These are phyloP conservation scores for Odontocolon sp. DNA, from an alignment of 2,888 invertebrate species.

Conservation along the genomic window DNA sequence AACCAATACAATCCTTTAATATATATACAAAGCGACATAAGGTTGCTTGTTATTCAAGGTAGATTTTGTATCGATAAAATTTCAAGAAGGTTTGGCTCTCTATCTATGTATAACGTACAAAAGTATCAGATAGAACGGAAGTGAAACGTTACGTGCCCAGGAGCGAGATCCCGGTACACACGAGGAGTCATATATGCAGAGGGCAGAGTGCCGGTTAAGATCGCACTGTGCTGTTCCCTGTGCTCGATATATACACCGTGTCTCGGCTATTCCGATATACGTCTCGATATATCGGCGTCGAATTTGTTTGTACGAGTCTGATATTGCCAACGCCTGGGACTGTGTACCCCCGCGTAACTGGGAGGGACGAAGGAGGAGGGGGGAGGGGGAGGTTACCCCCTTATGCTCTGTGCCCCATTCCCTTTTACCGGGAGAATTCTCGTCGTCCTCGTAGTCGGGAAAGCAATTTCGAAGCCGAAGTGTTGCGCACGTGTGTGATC, in stretches of 20 bases:
- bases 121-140: conserved; percentile 13
- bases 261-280: conserved; percentile 55
- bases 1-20: neutral
- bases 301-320: conserved; percentile 60
- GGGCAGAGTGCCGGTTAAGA: conserved; percentile 28
- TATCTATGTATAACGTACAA: neutral
- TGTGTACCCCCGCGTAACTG: conserved; percentile 19
- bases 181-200: conserved; percentile 17
- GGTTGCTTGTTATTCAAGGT: neutral
- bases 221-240: conserved; percentile 30
- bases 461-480: conserved; percentile 61
- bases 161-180: conserved; percentile 25
- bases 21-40: neutral
- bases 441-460: conserved; percentile 47
- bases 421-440: conserved; percentile 29
- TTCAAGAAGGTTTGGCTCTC: neutral
- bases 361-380: no score
- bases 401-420: conserved; percentile 1
- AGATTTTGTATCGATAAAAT: neutral
- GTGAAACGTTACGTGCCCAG: conserved; percentile 45
- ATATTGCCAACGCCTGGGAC: conserved; percentile 51
- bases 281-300: conserved; percentile 52
- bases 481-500: conserved; percentile 55
- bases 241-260: conserved; percentile 27
- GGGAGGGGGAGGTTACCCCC: no score